These are phyloP conservation scores for Argyresthia goedartella DNA, from an alignment of 2,888 invertebrate species.

Conservation along the genomic window DNA sequence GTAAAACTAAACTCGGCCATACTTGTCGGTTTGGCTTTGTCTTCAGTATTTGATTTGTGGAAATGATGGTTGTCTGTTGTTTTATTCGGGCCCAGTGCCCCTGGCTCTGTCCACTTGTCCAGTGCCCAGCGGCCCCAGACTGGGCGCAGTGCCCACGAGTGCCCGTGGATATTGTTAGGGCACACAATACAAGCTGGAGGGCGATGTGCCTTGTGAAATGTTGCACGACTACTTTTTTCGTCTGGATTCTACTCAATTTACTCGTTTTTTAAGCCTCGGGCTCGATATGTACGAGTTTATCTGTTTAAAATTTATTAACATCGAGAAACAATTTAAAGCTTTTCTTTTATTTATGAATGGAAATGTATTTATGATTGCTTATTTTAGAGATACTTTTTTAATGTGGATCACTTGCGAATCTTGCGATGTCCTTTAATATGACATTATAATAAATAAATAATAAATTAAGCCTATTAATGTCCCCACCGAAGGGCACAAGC, in stretches of 20 bases:
- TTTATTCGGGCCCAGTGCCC: slow-evolving; percentile 27
- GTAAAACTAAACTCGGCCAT: slow-evolving; percentile 51
- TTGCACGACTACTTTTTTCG: slow-evolving; percentile 71
- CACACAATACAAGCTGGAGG: slow-evolving; percentile 65
- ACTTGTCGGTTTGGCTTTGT: slow-evolving; percentile 52
- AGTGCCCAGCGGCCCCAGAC: neutral
- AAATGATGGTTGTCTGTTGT: slow-evolving; percentile 49
- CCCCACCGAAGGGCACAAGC: too few relatives aligned
- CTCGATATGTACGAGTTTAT: slow-evolving; percentile 70
- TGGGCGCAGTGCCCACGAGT: slow-evolving; percentile 9
- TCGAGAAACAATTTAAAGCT: slow-evolving; percentile 68
- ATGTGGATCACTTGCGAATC: neutral
- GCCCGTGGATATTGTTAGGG: slow-evolving; percentile 62
- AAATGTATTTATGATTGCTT: slow-evolving; percentile 27
- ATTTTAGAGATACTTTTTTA: neutral
- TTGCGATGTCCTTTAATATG: too few relatives aligned
- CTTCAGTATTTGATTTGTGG: slow-evolving; percentile 58
- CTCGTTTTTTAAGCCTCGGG: slow-evolving; percentile 66
- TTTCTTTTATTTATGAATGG: slow-evolving; percentile 61
- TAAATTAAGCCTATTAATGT: too few relatives aligned
- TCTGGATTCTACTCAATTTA: slow-evolving; percentile 67
- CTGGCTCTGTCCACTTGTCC: neutral
- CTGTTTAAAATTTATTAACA: slow-evolving; percentile 71
- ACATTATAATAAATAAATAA: too few relatives aligned
- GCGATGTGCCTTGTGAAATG: slow-evolving; percentile 70